Percentiles rank a stretch among this genome's conserved stretches.
Evolutionary conservation across 2,797 vertebrate genomes (phyloP).

Genomic region (Loriculus beryllinus): DNA sequence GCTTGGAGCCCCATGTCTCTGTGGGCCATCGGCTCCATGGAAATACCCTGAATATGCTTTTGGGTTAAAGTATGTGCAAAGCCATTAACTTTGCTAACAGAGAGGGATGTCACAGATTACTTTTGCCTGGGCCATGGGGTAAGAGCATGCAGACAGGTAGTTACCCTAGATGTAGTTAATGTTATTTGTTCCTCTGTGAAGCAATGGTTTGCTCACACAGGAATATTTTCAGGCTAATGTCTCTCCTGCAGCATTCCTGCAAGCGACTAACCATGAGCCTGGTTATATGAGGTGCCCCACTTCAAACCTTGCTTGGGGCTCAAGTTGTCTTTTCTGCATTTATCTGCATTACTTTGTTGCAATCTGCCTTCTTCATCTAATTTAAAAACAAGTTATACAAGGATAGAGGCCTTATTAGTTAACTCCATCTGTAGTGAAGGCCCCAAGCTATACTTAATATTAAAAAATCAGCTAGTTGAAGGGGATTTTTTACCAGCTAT

Average conservation of each 20-base stretch:
- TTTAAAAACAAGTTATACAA: not conserved
- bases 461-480: not conserved
- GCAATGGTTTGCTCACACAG: not conserved
- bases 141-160: not conserved
- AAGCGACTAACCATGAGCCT: accelerated
- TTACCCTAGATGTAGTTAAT: not conserved
- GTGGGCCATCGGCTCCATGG: not conserved
- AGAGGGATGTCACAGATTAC: not conserved
- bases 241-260: accelerated
- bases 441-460: not conserved
- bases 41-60: not conserved
- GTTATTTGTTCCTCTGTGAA: not conserved
- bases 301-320: slow-evolving; percentile 16
- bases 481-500: not conserved
- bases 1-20: not conserved
- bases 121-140: not conserved
- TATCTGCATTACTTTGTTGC: not conserved
- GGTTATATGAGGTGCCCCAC: not conserved
- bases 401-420: not conserved
- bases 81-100: not conserved
- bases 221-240: not conserved
- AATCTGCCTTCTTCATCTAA: not conserved
- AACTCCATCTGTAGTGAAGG: not conserved
- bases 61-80: not conserved
- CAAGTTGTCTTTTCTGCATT: not conserved